Conservation (phyloP, 2,888 invertebrate species). For the Dryomyza anilis region DNA sequence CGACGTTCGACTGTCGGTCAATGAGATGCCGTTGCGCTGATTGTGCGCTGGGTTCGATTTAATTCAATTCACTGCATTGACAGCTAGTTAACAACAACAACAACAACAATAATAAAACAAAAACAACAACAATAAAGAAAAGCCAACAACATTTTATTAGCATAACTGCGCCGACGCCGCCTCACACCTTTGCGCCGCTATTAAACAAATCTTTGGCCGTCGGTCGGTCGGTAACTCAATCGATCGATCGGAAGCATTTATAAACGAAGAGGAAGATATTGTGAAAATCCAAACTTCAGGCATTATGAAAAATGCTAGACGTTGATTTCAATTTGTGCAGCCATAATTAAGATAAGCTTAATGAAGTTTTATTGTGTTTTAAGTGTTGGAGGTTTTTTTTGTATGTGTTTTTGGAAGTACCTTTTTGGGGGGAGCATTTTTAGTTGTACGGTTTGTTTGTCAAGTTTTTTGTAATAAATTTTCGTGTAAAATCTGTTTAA, state of each 20-base stretch:
- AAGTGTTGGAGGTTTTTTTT: no score
- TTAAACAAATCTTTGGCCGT: no score
- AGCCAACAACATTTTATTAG: neutral
- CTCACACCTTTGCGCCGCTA: neutral
- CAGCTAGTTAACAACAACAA: constrained; percentile 1
- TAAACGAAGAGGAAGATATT: neutral
- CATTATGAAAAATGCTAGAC: neutral
- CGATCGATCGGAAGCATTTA: constrained; percentile 10
- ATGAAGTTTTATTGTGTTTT: constrained; percentile 4
- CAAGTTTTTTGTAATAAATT: no score
- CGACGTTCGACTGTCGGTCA: no score
- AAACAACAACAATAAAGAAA: neutral
- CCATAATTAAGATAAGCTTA: neutral
- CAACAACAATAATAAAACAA: no score
- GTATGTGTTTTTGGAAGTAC: neutral
- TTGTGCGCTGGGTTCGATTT: neutral
- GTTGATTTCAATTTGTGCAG: neutral
- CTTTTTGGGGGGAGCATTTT: no score
- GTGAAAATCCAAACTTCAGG: neutral
- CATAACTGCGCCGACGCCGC: neutral
- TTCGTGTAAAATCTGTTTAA: no score
- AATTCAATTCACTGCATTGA: constrained; percentile 8
- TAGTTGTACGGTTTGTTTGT: no score
- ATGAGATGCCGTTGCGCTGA: constrained; percentile 13
- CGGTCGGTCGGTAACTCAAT: neutral